Conservation (phyloP, 2,113 vertebrate genomes). For the human region DNA sequence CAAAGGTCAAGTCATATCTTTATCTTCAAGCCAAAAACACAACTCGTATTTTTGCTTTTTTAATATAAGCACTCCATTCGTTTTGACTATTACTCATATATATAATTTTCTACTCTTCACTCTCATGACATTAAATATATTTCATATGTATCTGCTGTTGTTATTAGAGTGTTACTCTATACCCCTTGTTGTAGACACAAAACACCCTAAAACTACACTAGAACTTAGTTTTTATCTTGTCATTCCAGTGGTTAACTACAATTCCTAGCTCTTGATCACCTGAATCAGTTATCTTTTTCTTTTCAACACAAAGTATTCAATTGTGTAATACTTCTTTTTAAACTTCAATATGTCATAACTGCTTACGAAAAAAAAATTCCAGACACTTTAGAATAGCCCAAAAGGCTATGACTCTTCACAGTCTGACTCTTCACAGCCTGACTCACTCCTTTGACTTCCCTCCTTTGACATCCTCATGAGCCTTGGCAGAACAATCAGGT, state of each 20-base stretch:
- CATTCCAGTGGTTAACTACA: not conserved
- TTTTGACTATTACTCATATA: not conserved
- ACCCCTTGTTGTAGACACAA: not conserved
- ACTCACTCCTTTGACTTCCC: not conserved
- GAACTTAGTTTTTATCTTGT: not conserved
- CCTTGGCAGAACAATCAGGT: not conserved
- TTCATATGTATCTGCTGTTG: not conserved
- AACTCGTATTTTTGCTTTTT: not conserved
- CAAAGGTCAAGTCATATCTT: not conserved
- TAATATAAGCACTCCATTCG: not conserved
- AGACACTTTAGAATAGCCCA: conserved; percentile 16
- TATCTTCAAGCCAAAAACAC: not conserved
- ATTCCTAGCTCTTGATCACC: not conserved
- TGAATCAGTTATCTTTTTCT: not conserved
- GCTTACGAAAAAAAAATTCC: conserved; percentile 64
- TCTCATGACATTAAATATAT: not conserved
- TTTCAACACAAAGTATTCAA: conserved; percentile 27
- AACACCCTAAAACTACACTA: not conserved
- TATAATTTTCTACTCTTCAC: not conserved
- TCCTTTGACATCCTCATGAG: not conserved
- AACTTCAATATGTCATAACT: not conserved
- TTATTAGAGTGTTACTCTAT: not conserved
- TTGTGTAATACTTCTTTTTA: conserved; percentile 52
- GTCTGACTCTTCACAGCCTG: not conserved
- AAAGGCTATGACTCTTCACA: not conserved